A percentile compares a stretch with the other conserved stretches of the same genome.
Conservation (phyloP, 2,888 invertebrate species). For the Sinhomidia bicolor region DNA sequence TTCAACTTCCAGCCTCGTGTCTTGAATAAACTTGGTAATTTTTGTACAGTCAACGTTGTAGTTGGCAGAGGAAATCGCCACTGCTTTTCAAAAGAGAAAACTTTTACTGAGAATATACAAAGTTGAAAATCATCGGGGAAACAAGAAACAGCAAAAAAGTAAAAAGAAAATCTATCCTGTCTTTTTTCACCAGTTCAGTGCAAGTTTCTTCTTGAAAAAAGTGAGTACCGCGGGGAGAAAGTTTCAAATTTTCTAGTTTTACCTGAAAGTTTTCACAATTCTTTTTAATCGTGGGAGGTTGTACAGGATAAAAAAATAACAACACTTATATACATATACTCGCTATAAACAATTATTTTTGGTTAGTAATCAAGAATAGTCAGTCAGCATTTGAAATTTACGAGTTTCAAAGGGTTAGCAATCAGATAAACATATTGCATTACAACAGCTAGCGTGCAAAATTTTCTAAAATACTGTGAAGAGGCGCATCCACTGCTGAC, state of each 20-base stretch:
- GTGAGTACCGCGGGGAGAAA: background rate
- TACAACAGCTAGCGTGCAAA: too few relatives aligned
- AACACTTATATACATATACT: background rate
- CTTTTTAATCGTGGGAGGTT: background rate
- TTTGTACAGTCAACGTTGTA: background rate
- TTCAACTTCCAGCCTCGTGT: background rate
- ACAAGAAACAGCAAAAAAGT: constrained; percentile 11
- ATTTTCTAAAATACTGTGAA: too few relatives aligned
- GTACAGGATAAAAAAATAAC: background rate
- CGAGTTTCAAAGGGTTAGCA: background rate
- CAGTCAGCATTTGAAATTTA: background rate
- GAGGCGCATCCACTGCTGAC: background rate
- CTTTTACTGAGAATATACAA: background rate
- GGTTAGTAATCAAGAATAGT: background rate
- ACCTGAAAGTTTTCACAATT: constrained; percentile 8
- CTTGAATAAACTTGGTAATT: background rate
- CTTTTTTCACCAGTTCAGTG: background rate
- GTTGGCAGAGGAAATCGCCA: background rate
- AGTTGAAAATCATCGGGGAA: background rate
- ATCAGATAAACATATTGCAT: background rate
- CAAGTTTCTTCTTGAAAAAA: constrained; percentile 2
- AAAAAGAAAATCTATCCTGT: background rate
- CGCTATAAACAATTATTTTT: background rate
- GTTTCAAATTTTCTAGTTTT: background rate
- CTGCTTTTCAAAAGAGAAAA: background rate